A percentile compares a stretch with the other conserved stretches of the same genome.
These are phyloP conservation scores for Ellobium chinense DNA, from an alignment of 2,888 invertebrate genomes.

Conservation along the genomic window DNA sequence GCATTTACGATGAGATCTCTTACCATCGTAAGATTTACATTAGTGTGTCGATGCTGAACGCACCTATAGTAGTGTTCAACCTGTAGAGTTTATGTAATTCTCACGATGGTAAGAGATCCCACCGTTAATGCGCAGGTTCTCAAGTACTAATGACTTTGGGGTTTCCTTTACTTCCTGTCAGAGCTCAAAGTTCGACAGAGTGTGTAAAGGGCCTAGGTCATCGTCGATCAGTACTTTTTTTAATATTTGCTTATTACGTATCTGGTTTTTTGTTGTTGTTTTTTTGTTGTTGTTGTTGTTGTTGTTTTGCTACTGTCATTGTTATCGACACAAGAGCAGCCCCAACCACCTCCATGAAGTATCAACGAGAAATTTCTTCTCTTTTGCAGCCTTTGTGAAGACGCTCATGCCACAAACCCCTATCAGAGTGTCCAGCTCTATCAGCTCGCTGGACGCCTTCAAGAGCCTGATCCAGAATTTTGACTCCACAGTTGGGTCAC, in stretches of 20 bases:
- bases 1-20: too few species aligned
- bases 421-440: neutral
- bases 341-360: neutral
- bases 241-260: neutral
- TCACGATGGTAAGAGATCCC: too few species aligned
- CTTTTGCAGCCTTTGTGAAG: conserved; percentile 22
- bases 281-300: neutral
- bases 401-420: neutral
- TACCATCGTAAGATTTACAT: too few species aligned
- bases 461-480: conserved; percentile 13
- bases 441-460: conserved; percentile 18
- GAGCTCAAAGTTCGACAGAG: too few species aligned
- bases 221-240: neutral
- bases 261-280: neutral
- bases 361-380: too few species aligned
- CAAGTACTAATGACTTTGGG: too few species aligned
- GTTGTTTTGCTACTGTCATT: neutral
- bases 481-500: neutral
- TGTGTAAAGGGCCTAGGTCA: too few species aligned
- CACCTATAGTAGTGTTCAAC: too few species aligned
- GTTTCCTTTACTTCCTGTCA: too few species aligned
- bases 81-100: too few species aligned
- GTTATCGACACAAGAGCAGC: neutral
- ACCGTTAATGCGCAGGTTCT: too few species aligned
- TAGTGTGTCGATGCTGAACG: too few species aligned